Evolutionary conservation across 2,797 vertebrate species (phyloP), one percentile per base, ranked within the genome.

Genomic region (Sebastes steindachneri): DNA sequence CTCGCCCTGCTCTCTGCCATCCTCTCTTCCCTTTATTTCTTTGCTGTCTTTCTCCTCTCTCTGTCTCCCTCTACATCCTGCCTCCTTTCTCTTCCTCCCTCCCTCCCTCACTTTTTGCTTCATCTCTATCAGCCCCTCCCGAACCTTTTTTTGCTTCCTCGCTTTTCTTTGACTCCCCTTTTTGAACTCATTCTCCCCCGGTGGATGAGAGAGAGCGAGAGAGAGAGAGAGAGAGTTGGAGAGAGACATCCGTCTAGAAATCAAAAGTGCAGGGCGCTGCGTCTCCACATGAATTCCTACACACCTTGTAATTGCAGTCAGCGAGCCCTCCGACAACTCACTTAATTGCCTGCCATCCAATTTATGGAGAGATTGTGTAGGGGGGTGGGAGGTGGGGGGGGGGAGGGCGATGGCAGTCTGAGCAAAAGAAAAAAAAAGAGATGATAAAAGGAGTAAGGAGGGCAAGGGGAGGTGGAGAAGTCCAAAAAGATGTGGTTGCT

Each of bases 241-340:
- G 71, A 83, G 82, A 89, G 76, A 86, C 59, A 89, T 75, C 73
- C 15, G 58, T 91, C 85, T 84, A 35, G 74, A 87, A 89, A 88
- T 86, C 85, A 88, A 76, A 89, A 75, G 86, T 84, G 80, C 84
- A 62, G 77, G 84, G 83, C 29, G 77, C 82, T 71, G 17, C 72
- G 31, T 87, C 89, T 92, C 87, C 80, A 88, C 88, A 91, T 87
- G 88, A 93, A 90, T 92, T 92, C 89, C 82, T 72, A 79, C 91
- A 92, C 92, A 93, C 93, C 91, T 94, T 90, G 78, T 93, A 94
- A 93, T 94, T 93, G 92, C 94, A 94, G 93, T 93, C 93, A 92
- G 92, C 37, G 48, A 92, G 76, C 77, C 83, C 79, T 78, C 77
- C 12, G 70, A 93, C 93, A 93, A 91, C 91, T 93, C 85, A 87